These are phyloP conservation scores for Bambusicola thoracicus DNA, from an alignment of 2,113 vertebrate genomes.

Conservation along the genomic window DNA sequence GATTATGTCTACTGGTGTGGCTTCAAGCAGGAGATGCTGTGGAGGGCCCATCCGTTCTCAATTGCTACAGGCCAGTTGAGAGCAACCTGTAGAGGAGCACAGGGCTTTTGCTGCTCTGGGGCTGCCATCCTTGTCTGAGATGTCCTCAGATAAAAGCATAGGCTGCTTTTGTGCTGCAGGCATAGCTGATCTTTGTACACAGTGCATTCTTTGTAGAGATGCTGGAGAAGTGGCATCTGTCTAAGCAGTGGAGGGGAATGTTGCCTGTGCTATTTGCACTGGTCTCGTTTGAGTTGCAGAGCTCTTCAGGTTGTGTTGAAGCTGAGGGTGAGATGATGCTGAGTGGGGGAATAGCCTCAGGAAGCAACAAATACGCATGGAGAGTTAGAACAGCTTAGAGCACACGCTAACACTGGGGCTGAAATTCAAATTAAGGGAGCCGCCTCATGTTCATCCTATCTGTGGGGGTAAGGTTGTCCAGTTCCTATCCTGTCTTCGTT, in stretches of 20 bases:
- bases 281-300: background rate
- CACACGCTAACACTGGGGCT: background rate
- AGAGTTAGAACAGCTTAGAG: background rate
- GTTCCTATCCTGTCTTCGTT: background rate
- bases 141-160: background rate
- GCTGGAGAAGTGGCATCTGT: constrained; percentile 14
- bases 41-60: accelerated
- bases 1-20: background rate
- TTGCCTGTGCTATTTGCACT: constrained; percentile 10
- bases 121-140: background rate
- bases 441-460: background rate
- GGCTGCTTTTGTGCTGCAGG: background rate
- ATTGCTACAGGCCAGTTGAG: background rate
- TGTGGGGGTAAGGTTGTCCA: background rate
- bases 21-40: background rate
- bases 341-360: background rate
- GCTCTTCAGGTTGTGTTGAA: background rate
- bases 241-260: background rate
- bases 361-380: background rate
- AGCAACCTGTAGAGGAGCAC: background rate
- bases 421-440: background rate
- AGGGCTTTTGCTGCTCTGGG: background rate
- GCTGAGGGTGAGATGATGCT: constrained; percentile 9
- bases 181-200: background rate
- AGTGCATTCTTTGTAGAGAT: constrained; percentile 31